Evolutionary conservation across 92 coral and sea anemone genomes (phyloP), one percentile per base, ranked within the genome.

Genomic region (Bergia puertoricense): DNA sequence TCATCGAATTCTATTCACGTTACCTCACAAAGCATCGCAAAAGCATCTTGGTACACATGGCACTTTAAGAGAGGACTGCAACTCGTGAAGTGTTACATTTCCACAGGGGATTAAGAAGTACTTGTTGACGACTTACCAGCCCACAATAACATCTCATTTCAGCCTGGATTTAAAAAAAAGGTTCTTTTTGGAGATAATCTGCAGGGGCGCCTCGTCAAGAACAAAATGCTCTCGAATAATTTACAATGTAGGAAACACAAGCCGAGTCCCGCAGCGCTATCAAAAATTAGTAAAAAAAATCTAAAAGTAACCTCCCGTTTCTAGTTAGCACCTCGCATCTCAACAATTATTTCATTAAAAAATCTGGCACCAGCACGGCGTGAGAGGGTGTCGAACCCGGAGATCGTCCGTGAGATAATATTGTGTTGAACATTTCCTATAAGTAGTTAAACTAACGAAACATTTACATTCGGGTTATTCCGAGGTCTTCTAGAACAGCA

Each of bases 301-400:
- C 81, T 20, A 54, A 54, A 11, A 54, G 2, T 54, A 50, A 78
- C 36, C 62, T 78, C 38, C 14, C 62, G 14, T 11, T 9, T 78
- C 37, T 38, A n/a, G 5, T 23, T 10, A 3, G 38, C 66, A 62
- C 13, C 44, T 44, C 41, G 42, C 0, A 54, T 38, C 39, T 56
- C 37, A 80, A 57, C 59, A 54, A 10, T 37, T 37, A 36, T 8
- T 44, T 46, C 57, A 11, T 39, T 80, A 38, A 80, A 80, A 80
- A 54, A 11, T 80, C 30, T 62, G 69, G 23, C 37, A 56, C 71
- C 71, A 56, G 85, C 85, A 80, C 85, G 85, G 72, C n/a, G 72
- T 39, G 13, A 54, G 15, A 5, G 71, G 85, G 42, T 80, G 85
- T 80, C 85, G 36, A 80, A 80, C 72, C 85, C 85, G 50, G 85